Conservation (phyloP, 2,113 vertebrate species). For the Eolophus roseicapilla region DNA sequence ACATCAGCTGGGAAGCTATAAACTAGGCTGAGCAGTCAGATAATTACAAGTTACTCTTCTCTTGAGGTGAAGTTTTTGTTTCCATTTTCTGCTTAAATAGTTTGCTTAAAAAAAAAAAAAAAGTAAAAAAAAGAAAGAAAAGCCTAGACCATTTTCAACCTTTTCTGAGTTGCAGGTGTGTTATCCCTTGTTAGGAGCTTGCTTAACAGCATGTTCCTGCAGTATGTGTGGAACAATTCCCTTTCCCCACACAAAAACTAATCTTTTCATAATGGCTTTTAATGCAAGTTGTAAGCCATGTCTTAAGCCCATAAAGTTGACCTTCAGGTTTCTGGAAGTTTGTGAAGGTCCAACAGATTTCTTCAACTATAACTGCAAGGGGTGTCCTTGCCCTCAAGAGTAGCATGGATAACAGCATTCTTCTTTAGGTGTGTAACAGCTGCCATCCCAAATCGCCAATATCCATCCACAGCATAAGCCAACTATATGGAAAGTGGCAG, state of each 20-base stretch:
- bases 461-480: not conserved
- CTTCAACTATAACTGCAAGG: not conserved
- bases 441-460: not conserved
- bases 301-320: not conserved
- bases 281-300: not conserved
- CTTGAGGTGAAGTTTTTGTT: not conserved
- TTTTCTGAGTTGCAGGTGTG: not conserved
- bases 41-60: not conserved
- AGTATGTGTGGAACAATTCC: not conserved
- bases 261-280: not conserved
- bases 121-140: too few species aligned
- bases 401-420: not conserved
- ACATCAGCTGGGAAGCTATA: not conserved
- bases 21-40: not conserved
- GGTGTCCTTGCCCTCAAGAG: not conserved
- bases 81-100: not conserved
- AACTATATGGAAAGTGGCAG: not conserved
- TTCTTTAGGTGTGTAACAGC: not conserved
- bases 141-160: not conserved
- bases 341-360: not conserved
- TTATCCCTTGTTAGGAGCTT: not conserved
- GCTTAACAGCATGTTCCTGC: not conserved
- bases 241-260: not conserved
- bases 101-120: not conserved
- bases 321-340: not conserved